Base-by-base conservation (phyloP, 2,113 vertebrate species). In the Trogon surrucura region DNA sequence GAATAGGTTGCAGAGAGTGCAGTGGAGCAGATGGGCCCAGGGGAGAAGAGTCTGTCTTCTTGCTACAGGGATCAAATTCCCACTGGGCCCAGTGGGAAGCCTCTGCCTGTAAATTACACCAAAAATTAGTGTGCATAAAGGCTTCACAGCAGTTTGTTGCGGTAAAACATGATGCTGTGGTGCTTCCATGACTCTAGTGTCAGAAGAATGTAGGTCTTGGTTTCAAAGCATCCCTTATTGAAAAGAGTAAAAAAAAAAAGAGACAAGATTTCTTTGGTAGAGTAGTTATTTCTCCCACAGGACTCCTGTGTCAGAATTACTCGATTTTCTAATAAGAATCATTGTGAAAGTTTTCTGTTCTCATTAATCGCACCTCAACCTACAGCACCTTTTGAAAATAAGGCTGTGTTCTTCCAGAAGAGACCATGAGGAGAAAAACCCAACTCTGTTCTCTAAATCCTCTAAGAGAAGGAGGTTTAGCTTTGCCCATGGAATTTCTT, bases 281-380 rank as follows among this genome's bases (percentile, higher is more conserved):
- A 77, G 30, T n/a, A 72, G 78, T 82, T 81, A 41, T 83, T 74
- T 93, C 50, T 91, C 72, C 72, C 5, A 0, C 19, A 91, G 77
- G 85, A 87, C 34, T 88, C 61, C 45, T 48, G 13, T 65, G 57
- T 69, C 58, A 79, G 61, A 90, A 93, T 81, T 92, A 64, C 21
- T 93, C 88, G 41, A 48, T 87, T 94, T 95, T 89, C 89, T 91
- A 93, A 82, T 85, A 88, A 82, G 61, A 85, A 84, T 84, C 29
- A 66, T 57, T 69, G 72, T 81, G 47, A 85, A 93, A 94, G 72
- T 65, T 91, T 92, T 88, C 57, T 67, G 18, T 56, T 80, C 48
- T 84, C 64, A 79, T 88, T 88, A 91, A 94, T 92, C 93, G 61
- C 38, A 84, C 30, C 54, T 93, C 73, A 92, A 61, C 50, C 27